Evolutionary conservation across 2,113 vertebrate genomes (phyloP).

Genomic region (Menura novaehollandiae): DNA sequence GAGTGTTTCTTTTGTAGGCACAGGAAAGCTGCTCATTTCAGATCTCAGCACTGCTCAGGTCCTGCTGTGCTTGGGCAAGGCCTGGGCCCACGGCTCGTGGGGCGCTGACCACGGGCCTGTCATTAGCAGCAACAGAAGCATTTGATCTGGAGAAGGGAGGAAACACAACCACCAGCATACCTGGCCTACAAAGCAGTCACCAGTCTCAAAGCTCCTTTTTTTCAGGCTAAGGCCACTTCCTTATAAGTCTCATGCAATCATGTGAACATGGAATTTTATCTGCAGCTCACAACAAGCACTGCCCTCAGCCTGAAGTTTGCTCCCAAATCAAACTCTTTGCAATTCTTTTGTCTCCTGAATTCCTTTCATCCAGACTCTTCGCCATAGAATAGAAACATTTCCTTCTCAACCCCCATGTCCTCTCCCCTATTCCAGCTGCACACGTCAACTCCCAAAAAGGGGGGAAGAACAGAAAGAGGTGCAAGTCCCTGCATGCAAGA

Average conservation of each 20-base stretch:
- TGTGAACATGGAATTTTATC: constrained; percentile 39
- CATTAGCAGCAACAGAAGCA: background rate
- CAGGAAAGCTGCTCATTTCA: background rate
- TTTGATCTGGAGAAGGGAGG: constrained; percentile 1
- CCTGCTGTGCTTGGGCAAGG: background rate
- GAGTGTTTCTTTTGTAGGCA: background rate
- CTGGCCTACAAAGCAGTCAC: constrained; percentile 32
- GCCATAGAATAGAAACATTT: background rate
- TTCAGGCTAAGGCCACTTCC: constrained; percentile 34
- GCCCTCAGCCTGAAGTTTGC: constrained; percentile 18
- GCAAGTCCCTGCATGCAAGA: constrained; percentile 27
- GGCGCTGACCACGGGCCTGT: background rate
- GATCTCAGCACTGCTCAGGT: background rate
- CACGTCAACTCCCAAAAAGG: background rate
- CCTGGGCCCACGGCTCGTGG: background rate
- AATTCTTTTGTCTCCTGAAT: constrained; percentile 17
- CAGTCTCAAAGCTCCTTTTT: constrained; percentile 11
- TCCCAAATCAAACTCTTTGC: background rate
- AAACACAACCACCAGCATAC: background rate
- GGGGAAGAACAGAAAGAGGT: background rate
- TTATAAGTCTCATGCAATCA: constrained; percentile 31
- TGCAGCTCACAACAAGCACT: constrained; percentile 14
- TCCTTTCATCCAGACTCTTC: background rate
- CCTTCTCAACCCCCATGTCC: background rate
- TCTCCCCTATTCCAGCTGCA: background rate